These are phyloP conservation scores for human DNA, from an alignment of 2,113 vertebrate genomes.

Conservation along the genomic window GRCh38 chr4:170523001-170523500, in stretches of 20 bases:
- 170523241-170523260: not conserved
- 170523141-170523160: not conserved
- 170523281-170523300: not conserved
- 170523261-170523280: not conserved
- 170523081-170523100: not conserved
- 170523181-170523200: not conserved
- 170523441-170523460: not conserved
- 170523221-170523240: not conserved
- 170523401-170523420: not conserved
- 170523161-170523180: constrained; percentile 7
- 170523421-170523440: not conserved
- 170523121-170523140: not conserved
- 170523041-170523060: not conserved
- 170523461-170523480: not conserved
- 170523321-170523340: not conserved
- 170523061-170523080: not conserved
- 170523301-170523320: not conserved
- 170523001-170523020: not conserved
- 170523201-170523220: not conserved
- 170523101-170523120: constrained; percentile 12
- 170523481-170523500: not conserved
- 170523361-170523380: not conserved
- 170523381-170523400: accelerated
- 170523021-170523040: not conserved
- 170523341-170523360: not conserved